Base-by-base conservation (phyloP, 2,113 vertebrate genomes). In the Empidonax alnorum region DNA sequence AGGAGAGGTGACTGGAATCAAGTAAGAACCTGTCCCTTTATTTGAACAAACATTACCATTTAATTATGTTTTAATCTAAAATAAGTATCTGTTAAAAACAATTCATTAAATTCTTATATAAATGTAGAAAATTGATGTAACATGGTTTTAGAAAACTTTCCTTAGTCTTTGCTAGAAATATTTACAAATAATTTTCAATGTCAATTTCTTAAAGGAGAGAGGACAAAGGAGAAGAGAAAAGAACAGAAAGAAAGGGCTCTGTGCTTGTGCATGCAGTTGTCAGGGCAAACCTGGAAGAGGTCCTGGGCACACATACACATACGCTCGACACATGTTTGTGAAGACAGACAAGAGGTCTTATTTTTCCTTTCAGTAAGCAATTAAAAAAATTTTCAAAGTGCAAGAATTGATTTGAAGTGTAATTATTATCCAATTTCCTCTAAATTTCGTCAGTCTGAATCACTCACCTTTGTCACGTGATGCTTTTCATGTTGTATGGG, bases 391-490 rank as follows among this genome's bases (percentile, higher is more conserved):
- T 75, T 56, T n/a, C 4, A 12, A 89, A 91, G 25, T 23, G 12
- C 8, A 62, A 62, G 12, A 87, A 49, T 2, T 41, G 5, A 65
- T 92, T 31, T 69, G 35, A 94, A 93, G 50, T 10, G 7, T 8
- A 83, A 65, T 21, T 9, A 2, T 58, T 41, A 50, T 5, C 50
- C 39, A 44, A 71, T 42, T 52, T 86, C 30, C 39, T 87, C 75
- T 72, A 42, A 35, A 58, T 69, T n/a, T 6, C 30, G 30, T 83
- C 8, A 37, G 39, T 59, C 30, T 63, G 37, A 68, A 52, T 67
- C 61, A 96, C 98, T 95, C 97, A 99, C 99, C 98, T 98, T 98
- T 93, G 98, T 98, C 21, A 99, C 97, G 3, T 99, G 99, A 94
- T 98, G 98, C 55, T 99, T 99, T 95, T 97, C 98, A 72, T 98